Evolutionary conservation across 2,797 vertebrate species (phyloP).

Genomic region (Phylloscopus collybita): DNA sequence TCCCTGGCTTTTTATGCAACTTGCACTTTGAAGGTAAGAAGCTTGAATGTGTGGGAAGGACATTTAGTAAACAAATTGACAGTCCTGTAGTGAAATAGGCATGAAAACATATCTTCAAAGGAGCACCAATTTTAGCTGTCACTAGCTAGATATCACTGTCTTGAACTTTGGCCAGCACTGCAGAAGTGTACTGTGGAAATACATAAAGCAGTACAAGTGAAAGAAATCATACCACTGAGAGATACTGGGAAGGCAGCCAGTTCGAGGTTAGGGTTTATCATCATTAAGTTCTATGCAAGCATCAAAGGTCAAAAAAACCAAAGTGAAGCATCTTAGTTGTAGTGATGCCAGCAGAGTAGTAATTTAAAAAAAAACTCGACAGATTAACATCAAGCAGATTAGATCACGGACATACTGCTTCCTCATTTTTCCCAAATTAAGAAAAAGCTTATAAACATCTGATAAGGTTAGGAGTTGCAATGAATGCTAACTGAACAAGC

Average conservation of each 20-base stretch:
- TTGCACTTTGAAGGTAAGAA: not conserved
- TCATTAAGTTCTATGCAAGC: not conserved
- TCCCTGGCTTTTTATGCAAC: not conserved
- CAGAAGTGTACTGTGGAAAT: not conserved
- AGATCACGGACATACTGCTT: not conserved
- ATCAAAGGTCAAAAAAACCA: not conserved
- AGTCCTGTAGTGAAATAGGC: not conserved
- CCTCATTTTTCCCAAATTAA: not conserved
- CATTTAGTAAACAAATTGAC: not conserved
- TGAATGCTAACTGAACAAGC: not conserved
- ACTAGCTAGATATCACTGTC: not conserved
- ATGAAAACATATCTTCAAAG: not conserved
- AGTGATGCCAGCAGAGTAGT: not conserved
- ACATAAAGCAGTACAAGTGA: not conserved
- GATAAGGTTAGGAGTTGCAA: not conserved
- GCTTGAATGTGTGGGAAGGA: not conserved
- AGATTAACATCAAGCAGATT: not conserved
- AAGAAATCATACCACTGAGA: not conserved
- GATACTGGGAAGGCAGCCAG: constrained; percentile 1
- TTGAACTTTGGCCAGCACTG: not conserved
- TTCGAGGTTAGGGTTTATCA: constrained; percentile 13
- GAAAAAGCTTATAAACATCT: not conserved
- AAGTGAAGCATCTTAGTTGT: not conserved
- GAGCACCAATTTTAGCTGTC: not conserved
- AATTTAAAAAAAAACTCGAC: not conserved